Evolutionary conservation across 2,888 invertebrate species (phyloP).

Genomic region (Cerceris rybyensis): DNA sequence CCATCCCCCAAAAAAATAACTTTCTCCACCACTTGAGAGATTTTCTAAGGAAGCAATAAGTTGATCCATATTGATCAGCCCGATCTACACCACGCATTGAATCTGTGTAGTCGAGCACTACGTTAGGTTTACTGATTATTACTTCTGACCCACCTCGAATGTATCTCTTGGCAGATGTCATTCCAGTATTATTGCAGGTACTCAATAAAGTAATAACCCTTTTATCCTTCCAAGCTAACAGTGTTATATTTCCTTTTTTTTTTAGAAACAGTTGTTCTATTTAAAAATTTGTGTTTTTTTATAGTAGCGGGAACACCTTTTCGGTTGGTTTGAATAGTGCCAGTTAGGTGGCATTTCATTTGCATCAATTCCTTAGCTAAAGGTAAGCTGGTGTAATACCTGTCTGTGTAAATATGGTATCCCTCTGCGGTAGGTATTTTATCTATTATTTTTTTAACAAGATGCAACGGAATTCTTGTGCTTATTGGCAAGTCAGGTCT

Average conservation of each 20-base stretch:
- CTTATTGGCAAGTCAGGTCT: constrained; percentile 54
- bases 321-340: constrained; percentile 6
- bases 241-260: not conserved
- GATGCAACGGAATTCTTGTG: constrained; percentile 53
- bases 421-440: constrained; percentile 52
- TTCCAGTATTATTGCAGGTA: constrained; percentile 6
- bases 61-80: no score
- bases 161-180: not conserved
- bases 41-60: no score
- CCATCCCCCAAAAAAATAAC: no score
- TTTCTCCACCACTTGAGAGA: no score
- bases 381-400: constrained; percentile 55
- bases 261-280: not conserved
- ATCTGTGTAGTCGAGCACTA: not conserved
- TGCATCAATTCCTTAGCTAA: constrained; percentile 45
- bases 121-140: not conserved
- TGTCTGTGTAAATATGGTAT: constrained; percentile 57
- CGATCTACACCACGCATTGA: no score
- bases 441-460: constrained; percentile 44
- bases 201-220: constrained; percentile 36
- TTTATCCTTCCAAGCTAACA: constrained; percentile 42
- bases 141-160: not conserved
- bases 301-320: not conserved
- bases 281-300: constrained; percentile 5
- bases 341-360: constrained; percentile 54